Conservation (phyloP, 2,113 vertebrate species). For the Muntiacus reevesi region DNA sequence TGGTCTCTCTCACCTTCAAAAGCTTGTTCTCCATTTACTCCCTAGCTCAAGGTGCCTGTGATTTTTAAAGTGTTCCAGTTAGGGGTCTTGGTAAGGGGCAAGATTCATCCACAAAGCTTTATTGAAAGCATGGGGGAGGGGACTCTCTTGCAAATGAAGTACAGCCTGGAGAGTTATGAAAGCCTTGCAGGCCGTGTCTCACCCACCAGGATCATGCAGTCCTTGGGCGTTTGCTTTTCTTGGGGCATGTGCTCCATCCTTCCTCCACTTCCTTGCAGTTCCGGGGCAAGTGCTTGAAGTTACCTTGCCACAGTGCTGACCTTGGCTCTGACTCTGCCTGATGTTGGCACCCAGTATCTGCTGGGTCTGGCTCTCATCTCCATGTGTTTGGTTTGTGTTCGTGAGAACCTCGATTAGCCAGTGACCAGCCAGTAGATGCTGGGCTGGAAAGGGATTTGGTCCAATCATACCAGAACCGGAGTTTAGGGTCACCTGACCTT, state of each 20-base stretch:
- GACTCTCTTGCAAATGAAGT: not conserved
- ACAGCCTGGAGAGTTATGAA: not conserved
- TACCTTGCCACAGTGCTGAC: not conserved
- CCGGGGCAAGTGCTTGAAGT: not conserved
- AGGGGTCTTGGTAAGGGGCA: not conserved
- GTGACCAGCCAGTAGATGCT: not conserved
- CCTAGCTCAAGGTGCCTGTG: too few relatives aligned
- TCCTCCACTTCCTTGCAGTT: not conserved
- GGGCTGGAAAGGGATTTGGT: not conserved
- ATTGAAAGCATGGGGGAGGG: not conserved
- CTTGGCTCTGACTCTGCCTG: not conserved
- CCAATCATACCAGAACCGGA: not conserved
- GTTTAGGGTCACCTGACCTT: not conserved
- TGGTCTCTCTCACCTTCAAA: not conserved
- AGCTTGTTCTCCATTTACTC: not conserved
- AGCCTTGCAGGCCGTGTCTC: accelerated
- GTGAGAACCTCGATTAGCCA: not conserved
- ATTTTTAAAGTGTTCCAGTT: not conserved
- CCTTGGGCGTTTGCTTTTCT: not conserved
- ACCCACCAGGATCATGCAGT: not conserved
- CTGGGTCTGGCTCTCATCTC: not conserved
- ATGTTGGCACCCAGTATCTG: not conserved
- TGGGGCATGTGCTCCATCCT: not conserved
- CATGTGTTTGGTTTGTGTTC: not conserved
- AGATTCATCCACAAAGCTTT: not conserved